Percentiles rank a stretch among this genome's conserved stretches.
Conservation (phyloP, 2,113 vertebrate genomes). For the Athene cunicularia region DNA sequence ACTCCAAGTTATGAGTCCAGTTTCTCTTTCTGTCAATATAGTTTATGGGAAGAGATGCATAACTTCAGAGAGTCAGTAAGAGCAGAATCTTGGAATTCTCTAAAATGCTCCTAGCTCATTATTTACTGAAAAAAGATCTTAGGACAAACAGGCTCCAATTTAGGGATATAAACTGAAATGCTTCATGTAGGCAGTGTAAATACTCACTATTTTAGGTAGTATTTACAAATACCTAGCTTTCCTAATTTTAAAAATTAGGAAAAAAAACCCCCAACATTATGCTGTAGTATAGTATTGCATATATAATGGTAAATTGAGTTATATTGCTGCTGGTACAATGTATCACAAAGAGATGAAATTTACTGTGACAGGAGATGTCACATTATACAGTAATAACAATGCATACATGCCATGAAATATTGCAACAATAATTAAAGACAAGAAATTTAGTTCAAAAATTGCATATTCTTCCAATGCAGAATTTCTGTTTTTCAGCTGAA, state of each 20-base stretch:
- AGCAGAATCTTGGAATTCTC: not conserved
- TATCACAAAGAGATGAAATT: not conserved
- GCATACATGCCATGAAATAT: not conserved
- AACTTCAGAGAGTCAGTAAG: not conserved
- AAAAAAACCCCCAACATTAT: not conserved
- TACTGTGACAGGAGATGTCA: not conserved
- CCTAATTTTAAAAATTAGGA: fast-evolving
- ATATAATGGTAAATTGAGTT: not conserved
- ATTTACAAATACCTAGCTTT: not conserved
- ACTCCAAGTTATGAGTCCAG: not conserved
- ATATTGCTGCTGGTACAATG: not conserved
- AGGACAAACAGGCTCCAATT: not conserved
- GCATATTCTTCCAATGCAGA: not conserved
- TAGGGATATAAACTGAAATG: not conserved
- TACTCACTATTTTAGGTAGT: not conserved
- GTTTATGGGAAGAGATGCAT: not conserved
- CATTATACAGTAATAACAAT: not conserved
- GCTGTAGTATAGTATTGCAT: not conserved
- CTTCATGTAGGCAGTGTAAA: not conserved
- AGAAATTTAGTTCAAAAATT: not conserved
- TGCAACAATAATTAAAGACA: not conserved
- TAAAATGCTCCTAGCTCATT: not conserved
- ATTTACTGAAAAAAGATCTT: not conserved
- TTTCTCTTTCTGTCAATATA: not conserved
- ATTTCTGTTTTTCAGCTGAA: not conserved